phyloP scores from a whole-genome alignment of 2,797 vertebrate genomes.

The Tamandua tetradactyla region DNA sequence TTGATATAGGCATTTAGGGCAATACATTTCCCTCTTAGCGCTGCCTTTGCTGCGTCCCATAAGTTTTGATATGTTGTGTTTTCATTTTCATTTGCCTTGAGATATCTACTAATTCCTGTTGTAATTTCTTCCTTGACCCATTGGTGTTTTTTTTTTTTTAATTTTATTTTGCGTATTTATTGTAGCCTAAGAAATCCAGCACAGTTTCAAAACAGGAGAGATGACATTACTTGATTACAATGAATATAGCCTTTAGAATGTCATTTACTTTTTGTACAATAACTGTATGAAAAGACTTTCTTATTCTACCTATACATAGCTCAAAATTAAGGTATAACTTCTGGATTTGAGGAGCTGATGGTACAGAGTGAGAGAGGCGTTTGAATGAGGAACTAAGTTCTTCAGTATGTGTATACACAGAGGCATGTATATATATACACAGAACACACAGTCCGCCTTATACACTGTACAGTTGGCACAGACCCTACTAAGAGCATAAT shows the following conservation, averaged over 20 bases:
- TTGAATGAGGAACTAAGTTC: conserved; percentile 72
- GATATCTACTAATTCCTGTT: too few species aligned
- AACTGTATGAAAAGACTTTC: background rate
- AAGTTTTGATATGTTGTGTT: too few species aligned
- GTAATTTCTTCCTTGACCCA: too few species aligned
- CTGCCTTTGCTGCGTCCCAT: too few species aligned
- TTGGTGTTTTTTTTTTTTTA: too few species aligned
- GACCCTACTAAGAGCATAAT: conserved; percentile 57
- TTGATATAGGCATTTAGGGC: too few species aligned
- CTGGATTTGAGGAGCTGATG: conserved; percentile 55
- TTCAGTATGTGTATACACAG: conserved; percentile 57
- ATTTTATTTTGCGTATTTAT: conserved; percentile 31
- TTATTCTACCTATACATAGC: background rate
- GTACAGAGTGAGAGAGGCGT: conserved; percentile 51
- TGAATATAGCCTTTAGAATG: background rate
- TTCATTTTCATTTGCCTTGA: too few species aligned
- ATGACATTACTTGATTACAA: background rate
- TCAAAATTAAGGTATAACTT: conserved; percentile 67
- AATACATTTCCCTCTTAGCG: too few species aligned
- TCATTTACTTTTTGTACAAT: conserved; percentile 6
- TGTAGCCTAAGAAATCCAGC: conserved; percentile 12
- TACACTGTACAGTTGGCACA: conserved; percentile 9
- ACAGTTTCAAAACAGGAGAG: background rate
- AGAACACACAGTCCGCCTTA: background rate
- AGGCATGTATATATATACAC: background rate